A percentile compares a stretch with the other conserved stretches of the same genome.
phyloP scores from a whole-genome alignment of 2,888 invertebrate species.

The Quadroppia sp. region DNA sequence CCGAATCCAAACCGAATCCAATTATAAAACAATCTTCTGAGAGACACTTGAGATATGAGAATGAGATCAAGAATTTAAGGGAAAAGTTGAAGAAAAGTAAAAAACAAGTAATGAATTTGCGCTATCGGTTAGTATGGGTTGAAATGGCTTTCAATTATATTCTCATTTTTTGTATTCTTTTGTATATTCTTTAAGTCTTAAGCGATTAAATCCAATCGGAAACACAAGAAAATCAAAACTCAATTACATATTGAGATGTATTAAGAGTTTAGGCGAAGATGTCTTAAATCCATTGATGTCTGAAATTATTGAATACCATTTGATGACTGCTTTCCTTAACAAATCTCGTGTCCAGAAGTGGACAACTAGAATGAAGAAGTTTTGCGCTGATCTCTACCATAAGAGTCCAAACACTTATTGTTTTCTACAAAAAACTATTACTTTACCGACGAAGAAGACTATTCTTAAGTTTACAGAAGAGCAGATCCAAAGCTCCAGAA shows the following conservation, averaged over 20 bases:
- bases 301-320: slow-evolving; percentile 6
- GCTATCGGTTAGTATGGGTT: slow-evolving; percentile 7
- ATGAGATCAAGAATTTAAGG: slow-evolving; percentile 3
- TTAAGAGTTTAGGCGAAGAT: background rate
- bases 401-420: slow-evolving; percentile 29
- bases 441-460: slow-evolving; percentile 25
- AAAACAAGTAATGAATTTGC: slow-evolving; percentile 23
- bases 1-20: background rate
- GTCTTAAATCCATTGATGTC: background rate
- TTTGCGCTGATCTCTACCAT: slow-evolving; percentile 16
- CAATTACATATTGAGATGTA: background rate
- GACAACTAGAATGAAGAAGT: slow-evolving; percentile 17
- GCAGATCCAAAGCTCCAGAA: background rate
- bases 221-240: slow-evolving; percentile 20
- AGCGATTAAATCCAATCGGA: background rate
- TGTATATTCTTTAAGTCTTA: background rate
- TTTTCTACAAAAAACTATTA: slow-evolving; percentile 16
- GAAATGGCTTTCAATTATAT: no score
- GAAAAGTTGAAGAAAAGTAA: background rate
- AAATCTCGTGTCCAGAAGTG: slow-evolving; percentile 18
- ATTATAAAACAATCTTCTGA: background rate
- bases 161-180: no score
- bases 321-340: background rate
- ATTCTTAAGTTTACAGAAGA: slow-evolving; percentile 11
- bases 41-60: background rate